A percentile compares a stretch with the other conserved stretches of the same genome.
Evolutionary conservation across 2,797 vertebrate genomes (phyloP).

Genomic region (Gadopsis bispinosus): DNA sequence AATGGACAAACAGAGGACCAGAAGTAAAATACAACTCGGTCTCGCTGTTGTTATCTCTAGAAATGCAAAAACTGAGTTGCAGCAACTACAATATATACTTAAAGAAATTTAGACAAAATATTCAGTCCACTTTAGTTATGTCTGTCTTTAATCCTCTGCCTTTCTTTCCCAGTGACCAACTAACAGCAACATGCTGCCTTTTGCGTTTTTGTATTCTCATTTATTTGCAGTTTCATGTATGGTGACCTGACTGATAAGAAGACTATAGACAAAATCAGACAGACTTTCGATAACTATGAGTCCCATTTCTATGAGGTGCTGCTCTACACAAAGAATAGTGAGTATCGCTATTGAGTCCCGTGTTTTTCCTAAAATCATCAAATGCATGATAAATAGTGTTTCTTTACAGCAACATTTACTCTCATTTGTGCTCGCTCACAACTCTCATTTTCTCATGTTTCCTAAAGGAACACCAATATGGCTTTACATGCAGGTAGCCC

Average conservation of each 20-base stretch:
- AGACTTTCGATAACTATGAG: slow-evolving; percentile 96
- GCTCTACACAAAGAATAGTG: slow-evolving; percentile 97
- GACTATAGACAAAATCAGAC: slow-evolving; percentile 94
- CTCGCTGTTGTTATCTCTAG: background rate
- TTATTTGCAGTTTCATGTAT: slow-evolving; percentile 94
- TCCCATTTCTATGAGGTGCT: slow-evolving; percentile 97
- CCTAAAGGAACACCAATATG: slow-evolving; percentile 93
- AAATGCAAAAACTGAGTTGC: background rate
- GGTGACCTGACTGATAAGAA: slow-evolving; percentile 97
- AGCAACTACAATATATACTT: background rate
- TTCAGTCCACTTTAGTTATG: background rate
- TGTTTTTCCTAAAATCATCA: background rate
- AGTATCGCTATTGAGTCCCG: slow-evolving; percentile 64
- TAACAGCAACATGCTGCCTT: background rate
- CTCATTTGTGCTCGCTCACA: background rate
- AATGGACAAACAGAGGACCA: background rate
- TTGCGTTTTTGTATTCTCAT: background rate
- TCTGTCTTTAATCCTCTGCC: background rate
- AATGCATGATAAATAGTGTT: background rate
- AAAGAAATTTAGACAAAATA: background rate
- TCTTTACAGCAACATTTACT: background rate
- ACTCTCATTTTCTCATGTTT: background rate
- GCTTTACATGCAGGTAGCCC: slow-evolving; percentile 99
- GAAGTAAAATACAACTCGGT: background rate
- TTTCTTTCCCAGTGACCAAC: background rate